Evolutionary conservation across 2,888 invertebrate genomes (phyloP).

Genomic region (Galerucella calmariensis): DNA sequence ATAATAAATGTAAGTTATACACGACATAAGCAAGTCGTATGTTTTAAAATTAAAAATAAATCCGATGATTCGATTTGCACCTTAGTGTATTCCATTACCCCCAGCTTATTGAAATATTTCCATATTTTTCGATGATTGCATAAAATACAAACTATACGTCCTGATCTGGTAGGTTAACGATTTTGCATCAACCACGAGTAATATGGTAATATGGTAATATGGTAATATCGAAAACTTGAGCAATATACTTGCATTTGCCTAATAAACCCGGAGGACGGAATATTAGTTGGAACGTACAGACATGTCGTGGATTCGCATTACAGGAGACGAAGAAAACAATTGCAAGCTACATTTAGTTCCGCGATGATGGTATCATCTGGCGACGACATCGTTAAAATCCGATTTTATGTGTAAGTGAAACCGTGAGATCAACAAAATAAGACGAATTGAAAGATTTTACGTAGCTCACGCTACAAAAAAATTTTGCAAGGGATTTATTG

Average conservation of each 20-base stretch:
- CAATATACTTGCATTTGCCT: conserved; percentile 1
- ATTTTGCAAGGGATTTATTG: no score
- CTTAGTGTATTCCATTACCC: no score
- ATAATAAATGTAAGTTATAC: no score
- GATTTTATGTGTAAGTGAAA: conserved; percentile 16
- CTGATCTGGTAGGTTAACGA: neutral
- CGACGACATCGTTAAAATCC: conserved; percentile 11
- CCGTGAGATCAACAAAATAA: neutral
- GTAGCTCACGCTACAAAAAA: neutral
- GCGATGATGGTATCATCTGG: conserved; percentile 16
- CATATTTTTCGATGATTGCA: no score
- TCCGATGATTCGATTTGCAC: no score
- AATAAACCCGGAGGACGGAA: neutral
- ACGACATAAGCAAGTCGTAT: no score
- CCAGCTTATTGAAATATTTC: no score
- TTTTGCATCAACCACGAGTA: neutral
- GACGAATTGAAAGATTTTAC: neutral
- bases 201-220: neutral
- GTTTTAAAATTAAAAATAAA: no score
- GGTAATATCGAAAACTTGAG: neutral
- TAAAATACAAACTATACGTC: no score
- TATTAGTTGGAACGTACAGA: neutral
- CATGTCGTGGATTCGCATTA: conserved; percentile 4
- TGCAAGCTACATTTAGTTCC: conserved; percentile 18
- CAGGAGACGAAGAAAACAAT: conserved; percentile 9